Evolutionary conservation across 2,888 invertebrate genomes (phyloP), one percentile per base, ranked within the genome.

Genomic region (Seira ritae): DNA sequence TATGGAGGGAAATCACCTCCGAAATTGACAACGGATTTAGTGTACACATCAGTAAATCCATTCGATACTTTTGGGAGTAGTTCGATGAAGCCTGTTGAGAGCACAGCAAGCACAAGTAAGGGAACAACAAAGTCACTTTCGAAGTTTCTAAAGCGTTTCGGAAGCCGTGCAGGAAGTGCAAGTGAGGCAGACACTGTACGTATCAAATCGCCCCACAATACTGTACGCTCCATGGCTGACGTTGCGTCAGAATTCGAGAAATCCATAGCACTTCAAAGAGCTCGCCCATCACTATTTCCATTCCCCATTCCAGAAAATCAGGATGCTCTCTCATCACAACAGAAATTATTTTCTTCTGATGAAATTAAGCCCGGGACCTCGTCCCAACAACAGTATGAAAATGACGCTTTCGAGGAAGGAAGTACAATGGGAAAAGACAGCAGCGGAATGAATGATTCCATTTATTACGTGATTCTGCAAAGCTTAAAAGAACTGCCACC

Each of bases 191-290:
- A 71, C 2, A 22, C 70, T 0, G 22, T 70, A 1, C 12, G 69
- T 12, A 62, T 17, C 10, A 68, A 10, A 6, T 72, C 72, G 0
- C 70, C 72, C 10, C 77, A 69, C 20, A 37, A 46, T 22, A 79
- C 79, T 15, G 79, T 77, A 20, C 69, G 42, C n/a, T 86, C 86
- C 15, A 85, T 87, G 80, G 80, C 84, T 10, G 87, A 87, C 22
- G 85, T 87, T 42, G 85, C 86, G 0, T 70, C 80, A 0, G 87
- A 85, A 10, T 88, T 88, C 75, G 88, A 86, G 66, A 87, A 87
- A 37, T 82, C 83, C 10, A 72, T 88, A 8, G 84, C 86, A 0
- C 62, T 71, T 17, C 87, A 88, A 66, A 82, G 77, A 69, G 24
- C 87, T 17, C 24, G 87, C 23, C 86, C 85, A n/a, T 79, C 79